phyloP scores from a whole-genome alignment of 1,140 invertebrate species.

The Hermetia illucens region DNA sequence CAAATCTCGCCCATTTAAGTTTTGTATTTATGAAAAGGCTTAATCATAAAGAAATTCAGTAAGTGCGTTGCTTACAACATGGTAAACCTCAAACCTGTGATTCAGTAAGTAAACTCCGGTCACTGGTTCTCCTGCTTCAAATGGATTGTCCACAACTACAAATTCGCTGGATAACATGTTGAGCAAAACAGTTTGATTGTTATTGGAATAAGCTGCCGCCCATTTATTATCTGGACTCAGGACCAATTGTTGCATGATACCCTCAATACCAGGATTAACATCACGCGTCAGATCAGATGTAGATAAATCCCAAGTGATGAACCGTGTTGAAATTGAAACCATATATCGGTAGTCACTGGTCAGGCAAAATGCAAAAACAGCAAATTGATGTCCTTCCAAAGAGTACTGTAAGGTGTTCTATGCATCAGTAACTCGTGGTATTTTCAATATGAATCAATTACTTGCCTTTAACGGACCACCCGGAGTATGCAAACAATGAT shows the following conservation, averaged over 20 bases:
- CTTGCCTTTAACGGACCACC: conserved; percentile 87
- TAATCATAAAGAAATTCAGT: neutral
- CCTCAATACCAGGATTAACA: conserved; percentile 83
- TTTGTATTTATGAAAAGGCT: conserved; percentile 40
- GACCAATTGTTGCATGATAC: conserved; percentile 91
- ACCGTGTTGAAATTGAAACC: conserved; percentile 90
- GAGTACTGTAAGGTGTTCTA: conserved; percentile 57
- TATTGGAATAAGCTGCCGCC: conserved; percentile 91
- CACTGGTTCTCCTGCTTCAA: conserved; percentile 42
- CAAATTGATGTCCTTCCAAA: conserved; percentile 93
- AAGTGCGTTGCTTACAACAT: neutral
- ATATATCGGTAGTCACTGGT: conserved; percentile 88
- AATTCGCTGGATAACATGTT: conserved; percentile 88
- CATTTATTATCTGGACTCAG: conserved; percentile 91
- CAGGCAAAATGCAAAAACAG: conserved; percentile 86
- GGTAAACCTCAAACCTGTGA: conserved; percentile 44
- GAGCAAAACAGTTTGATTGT: conserved; percentile 77
- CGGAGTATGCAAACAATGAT: conserved; percentile 93
- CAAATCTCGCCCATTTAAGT: conserved; percentile 53
- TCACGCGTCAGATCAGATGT: conserved; percentile 85
- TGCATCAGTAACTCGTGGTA: neutral
- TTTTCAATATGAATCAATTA: conserved; percentile 2
- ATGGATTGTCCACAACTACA: conserved; percentile 66
- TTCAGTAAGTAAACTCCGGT: conserved; percentile 62
- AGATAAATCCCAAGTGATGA: conserved; percentile 94